phyloP scores from a whole-genome alignment of 2,113 vertebrate genomes.

The Eira barbara region DNA sequence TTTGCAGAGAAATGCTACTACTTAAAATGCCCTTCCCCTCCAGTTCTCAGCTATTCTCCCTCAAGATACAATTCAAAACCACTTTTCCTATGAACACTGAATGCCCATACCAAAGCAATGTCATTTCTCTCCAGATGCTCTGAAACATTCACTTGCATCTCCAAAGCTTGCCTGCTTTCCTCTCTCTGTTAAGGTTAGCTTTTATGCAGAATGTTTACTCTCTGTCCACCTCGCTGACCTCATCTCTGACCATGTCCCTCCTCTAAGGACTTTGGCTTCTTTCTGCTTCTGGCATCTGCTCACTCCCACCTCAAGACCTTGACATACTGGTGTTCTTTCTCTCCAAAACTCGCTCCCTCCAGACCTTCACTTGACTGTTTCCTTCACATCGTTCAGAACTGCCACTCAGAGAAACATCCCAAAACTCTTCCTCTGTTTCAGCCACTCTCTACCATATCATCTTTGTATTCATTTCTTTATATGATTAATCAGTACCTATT shows the following conservation, averaged over 20 bases:
- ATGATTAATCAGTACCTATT: not conserved
- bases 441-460: not conserved
- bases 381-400: not conserved
- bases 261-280: not conserved
- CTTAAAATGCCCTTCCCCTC: not conserved
- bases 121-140: not conserved
- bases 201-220: not conserved
- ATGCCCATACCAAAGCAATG: not conserved
- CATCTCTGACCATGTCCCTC: not conserved
- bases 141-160: not conserved
- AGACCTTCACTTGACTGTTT: not conserved
- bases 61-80: not conserved
- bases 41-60: not conserved
- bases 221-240: not conserved
- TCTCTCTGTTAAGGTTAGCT: not conserved
- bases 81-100: not conserved
- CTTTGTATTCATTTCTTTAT: not conserved
- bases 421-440: not conserved
- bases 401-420: not conserved
- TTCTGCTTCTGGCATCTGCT: not conserved
- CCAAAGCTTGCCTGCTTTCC: not conserved
- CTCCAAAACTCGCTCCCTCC: not conserved
- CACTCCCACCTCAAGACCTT: not conserved
- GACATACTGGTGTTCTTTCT: not conserved
- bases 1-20: not conserved